Percentiles rank a stretch among this genome's conserved stretches.
Evolutionary conservation across 2,888 invertebrate genomes (phyloP).

Genomic region (Troglohyphantes excavatus): DNA sequence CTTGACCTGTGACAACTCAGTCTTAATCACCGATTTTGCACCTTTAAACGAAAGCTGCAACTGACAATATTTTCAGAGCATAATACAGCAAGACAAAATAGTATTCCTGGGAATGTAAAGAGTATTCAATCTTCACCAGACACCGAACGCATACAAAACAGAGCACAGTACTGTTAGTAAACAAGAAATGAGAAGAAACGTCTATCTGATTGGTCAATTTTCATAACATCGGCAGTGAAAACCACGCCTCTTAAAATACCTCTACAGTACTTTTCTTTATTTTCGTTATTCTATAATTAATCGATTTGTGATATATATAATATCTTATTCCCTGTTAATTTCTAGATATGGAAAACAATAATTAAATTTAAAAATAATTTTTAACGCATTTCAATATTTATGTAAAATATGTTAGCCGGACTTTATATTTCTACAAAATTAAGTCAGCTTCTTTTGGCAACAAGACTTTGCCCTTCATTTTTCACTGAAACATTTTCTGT

Average conservation of each 20-base stretch:
- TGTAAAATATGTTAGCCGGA: not conserved
- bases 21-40: conserved; percentile 8
- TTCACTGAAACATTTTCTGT: not conserved
- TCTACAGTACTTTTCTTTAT: conserved; percentile 11
- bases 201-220: conserved; percentile 11
- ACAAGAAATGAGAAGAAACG: not conserved
- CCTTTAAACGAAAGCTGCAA: not conserved
- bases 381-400: not conserved
- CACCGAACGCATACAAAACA: not conserved
- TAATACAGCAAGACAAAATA: conserved; percentile 17
- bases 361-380: not conserved
- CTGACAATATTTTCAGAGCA: conserved; percentile 23
- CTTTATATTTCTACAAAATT: not conserved
- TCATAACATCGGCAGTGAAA: not conserved
- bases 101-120: not conserved
- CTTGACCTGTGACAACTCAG: conserved; percentile 51
- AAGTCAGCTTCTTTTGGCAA: conserved; percentile 10
- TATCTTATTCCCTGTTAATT: not conserved
- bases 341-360: not conserved
- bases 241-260: conserved; percentile 29
- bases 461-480: conserved; percentile 55
- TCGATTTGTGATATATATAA: not conserved
- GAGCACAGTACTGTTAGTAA: conserved; percentile 31
- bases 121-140: not conserved
- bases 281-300: not conserved